phyloP scores from a whole-genome alignment of 53 echinoderm and acorn worm genomes.

The Apostichopus leukothele region DNA sequence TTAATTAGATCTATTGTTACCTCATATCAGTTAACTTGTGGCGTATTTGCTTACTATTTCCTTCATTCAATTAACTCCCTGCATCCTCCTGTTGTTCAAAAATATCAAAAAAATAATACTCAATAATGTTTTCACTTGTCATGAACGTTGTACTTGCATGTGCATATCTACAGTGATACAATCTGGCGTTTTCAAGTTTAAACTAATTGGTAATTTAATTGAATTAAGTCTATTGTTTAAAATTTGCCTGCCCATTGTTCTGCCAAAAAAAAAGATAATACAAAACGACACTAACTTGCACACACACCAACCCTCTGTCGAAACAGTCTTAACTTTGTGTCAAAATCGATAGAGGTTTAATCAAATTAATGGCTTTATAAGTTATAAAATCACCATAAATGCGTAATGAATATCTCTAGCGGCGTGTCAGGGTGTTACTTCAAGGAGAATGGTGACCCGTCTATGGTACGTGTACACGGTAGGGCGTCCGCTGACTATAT shows the following conservation, averaged over 20 bases:
- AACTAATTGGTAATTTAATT: slow-evolving; percentile 11
- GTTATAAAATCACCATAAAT: slow-evolving; percentile 43
- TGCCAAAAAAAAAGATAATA: neutral
- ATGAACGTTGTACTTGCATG: neutral
- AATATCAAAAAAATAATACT: neutral
- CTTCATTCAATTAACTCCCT: neutral
- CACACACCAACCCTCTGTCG: neutral
- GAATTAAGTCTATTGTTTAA: slow-evolving; percentile 7
- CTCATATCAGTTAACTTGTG: neutral
- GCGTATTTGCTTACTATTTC: neutral
- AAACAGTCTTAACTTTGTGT: slow-evolving; percentile 9
- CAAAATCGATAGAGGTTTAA: slow-evolving; percentile 31
- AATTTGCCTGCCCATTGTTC: neutral
- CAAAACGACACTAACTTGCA: neutral
- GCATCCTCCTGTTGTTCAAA: neutral
- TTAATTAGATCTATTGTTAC: neutral
- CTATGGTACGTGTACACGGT: slow-evolving; percentile 11
- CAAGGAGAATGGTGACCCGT: neutral
- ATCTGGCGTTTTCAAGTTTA: neutral
- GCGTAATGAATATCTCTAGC: slow-evolving; percentile 40
- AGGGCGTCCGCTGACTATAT: slow-evolving; percentile 3
- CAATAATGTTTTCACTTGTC: no score
- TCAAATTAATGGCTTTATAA: slow-evolving; percentile 39
- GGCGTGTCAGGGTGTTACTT: slow-evolving; percentile 22
- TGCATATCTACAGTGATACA: neutral